These are phyloP conservation scores for Drosophila paucipuncta DNA, from an alignment of 2,888 invertebrate genomes.

Conservation along the genomic window DNA sequence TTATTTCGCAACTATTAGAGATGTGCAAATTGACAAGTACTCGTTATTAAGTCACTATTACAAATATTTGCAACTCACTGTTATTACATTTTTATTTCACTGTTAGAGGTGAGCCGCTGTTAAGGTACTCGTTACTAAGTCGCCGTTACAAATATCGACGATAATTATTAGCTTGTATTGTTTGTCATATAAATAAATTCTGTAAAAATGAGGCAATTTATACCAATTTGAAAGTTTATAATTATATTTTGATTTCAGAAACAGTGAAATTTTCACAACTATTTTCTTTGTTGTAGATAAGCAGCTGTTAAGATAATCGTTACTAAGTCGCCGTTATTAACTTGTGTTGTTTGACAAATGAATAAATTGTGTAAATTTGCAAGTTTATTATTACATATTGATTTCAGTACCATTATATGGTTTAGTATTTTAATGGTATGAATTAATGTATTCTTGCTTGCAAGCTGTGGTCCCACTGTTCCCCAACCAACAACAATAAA, in stretches of 20 bases:
- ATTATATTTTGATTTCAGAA: not conserved
- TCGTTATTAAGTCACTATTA: not conserved
- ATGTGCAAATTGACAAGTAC: constrained; percentile 7
- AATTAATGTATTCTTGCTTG: not conserved
- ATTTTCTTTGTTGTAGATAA: constrained; percentile 24
- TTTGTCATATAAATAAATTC: not conserved
- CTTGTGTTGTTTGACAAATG: not conserved
- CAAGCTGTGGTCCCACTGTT: constrained; percentile 7
- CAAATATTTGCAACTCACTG: not conserved
- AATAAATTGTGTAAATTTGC: not conserved
- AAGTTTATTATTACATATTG: not conserved
- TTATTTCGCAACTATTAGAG: constrained; percentile 24
- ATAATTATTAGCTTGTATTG: not conserved
- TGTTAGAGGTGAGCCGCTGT: constrained; percentile 28
- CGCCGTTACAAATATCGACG: not conserved
- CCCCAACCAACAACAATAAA: constrained; percentile 23
- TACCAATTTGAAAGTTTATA: not conserved
- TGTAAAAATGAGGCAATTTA: not conserved
- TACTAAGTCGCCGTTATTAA: not conserved
- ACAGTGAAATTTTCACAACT: too few species aligned
- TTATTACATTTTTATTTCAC: not conserved
- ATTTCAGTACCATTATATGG: not conserved
- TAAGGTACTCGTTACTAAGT: not conserved
- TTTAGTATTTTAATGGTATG: not conserved
- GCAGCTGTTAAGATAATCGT: not conserved